Base-by-base conservation (phyloP, 2,113 vertebrate species). In the Macquaria ambigua region DNA sequence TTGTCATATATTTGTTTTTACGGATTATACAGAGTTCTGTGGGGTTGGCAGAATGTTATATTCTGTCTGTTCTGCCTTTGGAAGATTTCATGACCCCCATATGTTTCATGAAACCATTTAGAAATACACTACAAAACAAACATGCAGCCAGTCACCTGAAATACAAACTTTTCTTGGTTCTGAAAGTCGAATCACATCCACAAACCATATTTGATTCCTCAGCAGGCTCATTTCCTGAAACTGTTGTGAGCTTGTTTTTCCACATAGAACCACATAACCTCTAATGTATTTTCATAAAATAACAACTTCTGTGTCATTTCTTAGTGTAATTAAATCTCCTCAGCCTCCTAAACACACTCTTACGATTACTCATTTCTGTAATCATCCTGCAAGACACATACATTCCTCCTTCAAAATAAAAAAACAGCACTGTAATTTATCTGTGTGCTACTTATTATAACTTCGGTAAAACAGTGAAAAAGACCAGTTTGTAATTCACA, bases 401-500 rank as follows among this genome's bases (percentile, higher is more conserved):
- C 53, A 10, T 18, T 12, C 55, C 25, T 39, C 7, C 1, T 1
- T n/a, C 34, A 28, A 48, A 63, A 55, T 23, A 48, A 43, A 25
- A 56, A 25, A 15, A 61, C 23, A 20, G 12, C 37, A 3, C 34
- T 16, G n/a, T 50, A n/a, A 50, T 77, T 41, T 71, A 20, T 68
- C n/a, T 1, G 53, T 9, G 23, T 70, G 48, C 16, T 6, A 21
- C 68, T 80, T 77, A 67, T 79, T 74, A 72, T 21, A 23, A 28
- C 68, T 9, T 25, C 50, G 28, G 41, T 59, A 7, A 81, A 70
- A 86, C n/a, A 37, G 39, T 78, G 48, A 82, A 83, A 74, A 59
- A 41, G 48, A 39, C 14, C 59, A 67, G 74, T 81, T 85, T 73
- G 64, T 81, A 62, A 66, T 56, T 61, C 68, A 25, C 66, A 20